Evolutionary conservation across 2,797 vertebrate species (phyloP).

Genomic region (Scolopax bukidnonensis): DNA sequence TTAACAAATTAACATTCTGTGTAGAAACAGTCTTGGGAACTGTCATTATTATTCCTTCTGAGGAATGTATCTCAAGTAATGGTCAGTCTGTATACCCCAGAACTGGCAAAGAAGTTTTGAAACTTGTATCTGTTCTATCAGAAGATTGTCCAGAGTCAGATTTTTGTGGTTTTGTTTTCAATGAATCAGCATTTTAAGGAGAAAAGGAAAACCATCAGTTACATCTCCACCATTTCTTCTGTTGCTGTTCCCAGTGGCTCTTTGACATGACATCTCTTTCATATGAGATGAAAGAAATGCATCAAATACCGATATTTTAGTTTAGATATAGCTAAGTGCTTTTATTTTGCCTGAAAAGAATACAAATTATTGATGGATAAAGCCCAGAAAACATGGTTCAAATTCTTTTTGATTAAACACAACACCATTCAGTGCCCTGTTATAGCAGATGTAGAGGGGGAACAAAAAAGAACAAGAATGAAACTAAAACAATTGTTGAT

Average conservation of each 20-base stretch:
- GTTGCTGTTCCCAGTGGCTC: not conserved
- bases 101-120: not conserved
- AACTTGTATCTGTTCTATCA: not conserved
- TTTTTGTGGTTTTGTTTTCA: not conserved
- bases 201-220: not conserved
- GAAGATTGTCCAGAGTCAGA: not conserved
- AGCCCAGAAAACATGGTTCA: not conserved
- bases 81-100: not conserved
- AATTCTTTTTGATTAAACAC: not conserved
- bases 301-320: not conserved
- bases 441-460: not conserved
- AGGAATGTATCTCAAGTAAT: not conserved
- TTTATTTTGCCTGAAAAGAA: not conserved
- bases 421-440: not conserved
- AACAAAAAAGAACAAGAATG: not conserved
- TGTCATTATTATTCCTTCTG: constrained; percentile 26
- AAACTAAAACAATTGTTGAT: not conserved
- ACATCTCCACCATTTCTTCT: not conserved
- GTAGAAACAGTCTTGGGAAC: constrained; percentile 33
- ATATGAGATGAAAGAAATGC: not conserved
- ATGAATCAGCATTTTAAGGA: not conserved
- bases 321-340: not conserved
- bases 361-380: not conserved
- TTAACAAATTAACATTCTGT: constrained; percentile 36
- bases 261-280: not conserved